Percentiles rank a stretch among this genome's conserved stretches.
phyloP scores from a whole-genome alignment of 2,888 invertebrate species.

The Pachydiplax longipennis region DNA sequence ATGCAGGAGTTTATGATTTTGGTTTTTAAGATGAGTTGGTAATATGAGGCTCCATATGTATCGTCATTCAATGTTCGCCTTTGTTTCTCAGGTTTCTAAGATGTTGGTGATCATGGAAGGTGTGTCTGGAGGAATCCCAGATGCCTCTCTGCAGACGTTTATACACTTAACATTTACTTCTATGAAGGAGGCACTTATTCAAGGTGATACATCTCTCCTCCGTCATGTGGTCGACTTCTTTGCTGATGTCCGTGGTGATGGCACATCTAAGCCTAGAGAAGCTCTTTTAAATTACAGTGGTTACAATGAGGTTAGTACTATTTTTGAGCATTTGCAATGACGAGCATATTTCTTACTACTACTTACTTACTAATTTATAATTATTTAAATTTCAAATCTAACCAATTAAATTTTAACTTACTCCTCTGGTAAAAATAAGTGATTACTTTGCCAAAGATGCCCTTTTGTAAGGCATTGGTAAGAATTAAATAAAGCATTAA shows the following conservation, averaged over 20 bases:
- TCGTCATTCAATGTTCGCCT: neutral
- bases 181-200: constrained; percentile 60
- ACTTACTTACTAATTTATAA: too few species aligned
- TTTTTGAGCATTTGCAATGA: too few species aligned
- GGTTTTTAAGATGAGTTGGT: too few species aligned
- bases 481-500: too few species aligned
- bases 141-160: constrained; percentile 61
- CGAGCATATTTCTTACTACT: too few species aligned
- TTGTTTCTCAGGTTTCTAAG: constrained; percentile 58
- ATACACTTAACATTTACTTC: constrained; percentile 63
- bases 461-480: too few species aligned
- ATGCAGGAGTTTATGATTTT: too few species aligned
- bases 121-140: constrained; percentile 62
- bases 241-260: constrained; percentile 61
- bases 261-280: constrained; percentile 53
- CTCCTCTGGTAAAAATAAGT: too few species aligned
- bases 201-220: constrained; percentile 61
- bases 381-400: too few species aligned
- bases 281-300: constrained; percentile 56
- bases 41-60: too few species aligned
- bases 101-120: constrained; percentile 65
- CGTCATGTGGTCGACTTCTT: constrained; percentile 66
- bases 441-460: too few species aligned
- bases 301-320: constrained; percentile 46
- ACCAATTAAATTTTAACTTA: too few species aligned